Conservation (phyloP, 1,140 invertebrate species). For the Batillaria attramentaria region DNA sequence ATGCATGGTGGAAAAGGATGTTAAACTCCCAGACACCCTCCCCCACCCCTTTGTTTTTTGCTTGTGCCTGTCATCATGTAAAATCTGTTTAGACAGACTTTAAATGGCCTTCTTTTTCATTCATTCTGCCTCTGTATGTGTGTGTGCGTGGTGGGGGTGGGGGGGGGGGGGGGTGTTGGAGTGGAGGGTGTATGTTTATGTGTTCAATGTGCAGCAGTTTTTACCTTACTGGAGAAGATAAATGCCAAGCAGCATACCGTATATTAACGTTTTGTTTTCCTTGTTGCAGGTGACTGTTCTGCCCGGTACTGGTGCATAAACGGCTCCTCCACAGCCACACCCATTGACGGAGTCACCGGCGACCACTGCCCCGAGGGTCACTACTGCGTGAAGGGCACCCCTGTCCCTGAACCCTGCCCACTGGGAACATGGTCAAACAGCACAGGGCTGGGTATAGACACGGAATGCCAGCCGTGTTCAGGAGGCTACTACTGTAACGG, state of each 20-base stretch:
- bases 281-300: conserved; percentile 62
- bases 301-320: conserved; percentile 66
- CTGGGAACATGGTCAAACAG: conserved; percentile 65
- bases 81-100: background rate
- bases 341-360: conserved; percentile 64
- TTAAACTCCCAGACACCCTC: too few relatives aligned
- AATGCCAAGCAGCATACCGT: too few relatives aligned
- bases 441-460: conserved; percentile 53
- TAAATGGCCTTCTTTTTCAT: background rate
- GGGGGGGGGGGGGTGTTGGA: background rate
- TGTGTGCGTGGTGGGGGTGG: background rate
- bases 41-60: too few relatives aligned
- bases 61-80: background rate
- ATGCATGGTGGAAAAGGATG: too few relatives aligned
- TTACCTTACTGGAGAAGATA: too few relatives aligned
- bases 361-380: conserved; percentile 61
- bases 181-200: too few relatives aligned
- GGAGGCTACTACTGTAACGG: conserved; percentile 66
- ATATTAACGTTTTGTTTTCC: too few relatives aligned
- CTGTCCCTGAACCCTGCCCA: conserved; percentile 59
- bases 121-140: background rate
- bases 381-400: conserved; percentile 60
- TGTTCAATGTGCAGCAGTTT: too few relatives aligned
- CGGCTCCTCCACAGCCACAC: conserved; percentile 60
- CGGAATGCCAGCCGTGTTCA: conserved; percentile 59